Percentiles rank a stretch among this genome's conserved stretches.
Conservation (phyloP, 2,113 vertebrate genomes). For the Taxidea taxus region DNA sequence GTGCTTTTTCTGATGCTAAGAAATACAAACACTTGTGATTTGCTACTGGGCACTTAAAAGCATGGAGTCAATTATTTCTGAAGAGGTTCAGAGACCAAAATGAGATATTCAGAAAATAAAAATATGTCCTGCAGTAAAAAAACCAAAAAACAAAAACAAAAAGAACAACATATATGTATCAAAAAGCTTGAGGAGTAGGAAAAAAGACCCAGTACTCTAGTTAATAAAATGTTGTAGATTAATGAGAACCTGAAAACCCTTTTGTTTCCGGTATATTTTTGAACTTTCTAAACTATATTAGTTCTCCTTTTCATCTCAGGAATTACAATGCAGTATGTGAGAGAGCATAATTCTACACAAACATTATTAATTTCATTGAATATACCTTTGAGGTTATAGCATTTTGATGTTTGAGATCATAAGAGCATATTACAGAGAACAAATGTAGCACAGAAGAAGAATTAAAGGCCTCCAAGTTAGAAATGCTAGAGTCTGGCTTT, state of each 20-base stretch:
- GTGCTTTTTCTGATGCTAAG: conserved; percentile 51
- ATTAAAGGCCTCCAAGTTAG: not conserved
- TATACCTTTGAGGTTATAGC: not conserved
- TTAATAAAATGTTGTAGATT: not conserved
- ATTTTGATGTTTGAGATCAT: not conserved
- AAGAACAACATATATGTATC: too few relatives aligned
- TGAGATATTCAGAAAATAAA: conserved; percentile 47
- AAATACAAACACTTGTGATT: conserved; percentile 48
- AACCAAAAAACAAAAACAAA: too few relatives aligned
- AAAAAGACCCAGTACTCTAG: not conserved
- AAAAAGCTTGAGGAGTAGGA: not conserved
- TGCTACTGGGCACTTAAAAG: not conserved
- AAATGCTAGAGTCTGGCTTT: not conserved
- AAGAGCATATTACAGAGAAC: not conserved
- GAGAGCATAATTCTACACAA: not conserved
- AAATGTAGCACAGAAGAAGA: not conserved
- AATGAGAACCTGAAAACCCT: not conserved
- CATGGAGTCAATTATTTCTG: conserved; percentile 18
- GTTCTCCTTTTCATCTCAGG: not conserved
- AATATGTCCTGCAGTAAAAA: not conserved
- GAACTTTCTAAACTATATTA: not conserved
- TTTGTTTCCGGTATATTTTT: not conserved
- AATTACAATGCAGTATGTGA: not conserved
- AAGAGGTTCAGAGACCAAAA: not conserved
- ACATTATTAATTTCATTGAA: not conserved